Evolutionary conservation across 2,113 vertebrate species (phyloP), one percentile per base, ranked within the genome.

Genomic region (Zosterops lateralis): DNA sequence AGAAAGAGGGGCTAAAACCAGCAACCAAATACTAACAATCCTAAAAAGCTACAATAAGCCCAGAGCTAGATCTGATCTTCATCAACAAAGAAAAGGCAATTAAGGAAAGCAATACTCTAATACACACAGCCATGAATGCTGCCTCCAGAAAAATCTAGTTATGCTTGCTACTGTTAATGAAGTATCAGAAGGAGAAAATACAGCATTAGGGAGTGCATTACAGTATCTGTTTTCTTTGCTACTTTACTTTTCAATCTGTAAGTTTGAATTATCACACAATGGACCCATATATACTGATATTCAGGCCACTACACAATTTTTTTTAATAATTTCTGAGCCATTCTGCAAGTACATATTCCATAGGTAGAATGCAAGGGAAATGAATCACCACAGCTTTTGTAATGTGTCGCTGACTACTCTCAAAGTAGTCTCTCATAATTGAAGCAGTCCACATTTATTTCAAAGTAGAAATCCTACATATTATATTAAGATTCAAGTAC

Each of bases 61-160:
- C 31, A 71, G 57, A 95, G 89, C n/a, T 78, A 74, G 56, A 86
- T 79, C 32, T 94, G 86, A 87, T 84, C 61, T 89, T 93, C 83
- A 68, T 84, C 48, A 90, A 53, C 51, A 90, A 90, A 54, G 40
- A 81, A 56, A 57, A 53, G 67, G 29, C 72, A 96, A 94, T 90
- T 85, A 92, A 83, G 54, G 85, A 93, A 90, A 80, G 57, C 48
- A 75, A 75, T 71, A 89, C 36, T 51, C 61, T 68, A 84, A 91
- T 34, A 84, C 17, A 61, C 17, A 77, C 26, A 92, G 65, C 42
- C 70, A 68, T 17, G 25, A 57, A 90, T n/a, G 18, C 68, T 94
- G 90, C 86, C 89, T 92, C 76, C 65, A 90, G 88, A 92, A 86
- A 96, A 84, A 92, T 17, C 68, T 51, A 66, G 68, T 71, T 92